Conservation (phyloP, 2,113 vertebrate genomes). For the Microcebus murinus region DNA sequence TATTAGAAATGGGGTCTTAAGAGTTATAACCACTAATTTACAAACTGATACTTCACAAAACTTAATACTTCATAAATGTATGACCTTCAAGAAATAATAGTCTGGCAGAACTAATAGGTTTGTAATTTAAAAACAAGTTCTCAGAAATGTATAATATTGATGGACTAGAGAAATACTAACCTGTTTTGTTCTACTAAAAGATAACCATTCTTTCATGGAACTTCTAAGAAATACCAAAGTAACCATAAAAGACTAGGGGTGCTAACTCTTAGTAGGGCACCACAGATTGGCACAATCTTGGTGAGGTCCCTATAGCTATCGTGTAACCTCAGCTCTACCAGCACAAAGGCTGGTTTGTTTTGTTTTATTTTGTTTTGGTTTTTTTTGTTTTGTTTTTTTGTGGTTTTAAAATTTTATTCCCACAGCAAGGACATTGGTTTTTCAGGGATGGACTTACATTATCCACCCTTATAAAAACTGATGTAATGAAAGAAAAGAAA, state of each 20-base stretch:
- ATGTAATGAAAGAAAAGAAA: background rate
- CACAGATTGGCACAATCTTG: background rate
- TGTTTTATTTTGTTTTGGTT: background rate
- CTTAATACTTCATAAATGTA: background rate
- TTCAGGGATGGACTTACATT: background rate
- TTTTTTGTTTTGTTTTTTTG: background rate
- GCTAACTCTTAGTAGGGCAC: background rate
- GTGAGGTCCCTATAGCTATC: background rate
- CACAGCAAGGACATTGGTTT: background rate
- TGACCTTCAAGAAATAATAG: conserved; percentile 33
- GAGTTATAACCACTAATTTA: background rate
- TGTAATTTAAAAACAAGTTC: background rate
- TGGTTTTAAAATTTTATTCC: background rate
- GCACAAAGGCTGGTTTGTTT: background rate
- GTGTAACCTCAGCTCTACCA: background rate
- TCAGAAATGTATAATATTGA: background rate
- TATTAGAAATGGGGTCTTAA: background rate
- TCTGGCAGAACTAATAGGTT: background rate
- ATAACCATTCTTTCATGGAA: background rate
- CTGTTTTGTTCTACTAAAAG: background rate
- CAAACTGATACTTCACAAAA: background rate
- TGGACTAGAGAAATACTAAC: background rate
- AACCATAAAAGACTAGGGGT: background rate
- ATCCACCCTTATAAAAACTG: background rate
- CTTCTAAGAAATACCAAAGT: background rate